Evolutionary conservation across 64 coral and sea anemone species (phyloP).

Genomic region (Montipora sp.): DNA sequence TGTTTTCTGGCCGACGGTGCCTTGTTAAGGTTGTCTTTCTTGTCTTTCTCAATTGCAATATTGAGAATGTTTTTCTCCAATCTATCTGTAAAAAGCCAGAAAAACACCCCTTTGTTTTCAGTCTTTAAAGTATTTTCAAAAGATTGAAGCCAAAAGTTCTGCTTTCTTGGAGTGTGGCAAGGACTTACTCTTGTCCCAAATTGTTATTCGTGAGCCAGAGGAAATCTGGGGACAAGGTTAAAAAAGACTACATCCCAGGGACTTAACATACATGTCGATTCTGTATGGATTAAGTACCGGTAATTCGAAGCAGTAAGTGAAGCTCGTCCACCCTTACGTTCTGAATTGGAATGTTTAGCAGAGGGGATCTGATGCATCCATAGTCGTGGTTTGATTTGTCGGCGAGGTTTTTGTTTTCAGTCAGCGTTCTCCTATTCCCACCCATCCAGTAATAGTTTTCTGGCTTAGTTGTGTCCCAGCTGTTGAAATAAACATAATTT

Average conservation of each 20-base stretch:
- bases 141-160: no score
- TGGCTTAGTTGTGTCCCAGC: slow-evolving; percentile 59
- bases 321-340: slow-evolving; percentile 56
- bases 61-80: slow-evolving; percentile 16
- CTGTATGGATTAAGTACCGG: neutral
- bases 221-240: no score
- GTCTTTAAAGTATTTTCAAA: no score
- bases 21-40: slow-evolving; percentile 2
- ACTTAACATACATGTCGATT: no score
- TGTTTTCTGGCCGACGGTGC: slow-evolving; percentile 20
- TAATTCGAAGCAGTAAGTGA: slow-evolving; percentile 50
- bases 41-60: neutral
- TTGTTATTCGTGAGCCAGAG: no score
- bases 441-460: slow-evolving; percentile 27
- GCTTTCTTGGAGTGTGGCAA: no score
- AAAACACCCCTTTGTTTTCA: neutral
- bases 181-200: no score
- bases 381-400: slow-evolving; percentile 22
- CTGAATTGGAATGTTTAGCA: slow-evolving; percentile 14
- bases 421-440: slow-evolving; percentile 7
- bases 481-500: neutral
- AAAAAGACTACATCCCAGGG: no score
- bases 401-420: slow-evolving; percentile 6
- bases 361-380: slow-evolving; percentile 28
- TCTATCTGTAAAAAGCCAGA: slow-evolving; percentile 26